These are phyloP conservation scores for Porites lobata DNA, from an alignment of 92 coral and sea anemone species.

Conservation along the genomic window DNA sequence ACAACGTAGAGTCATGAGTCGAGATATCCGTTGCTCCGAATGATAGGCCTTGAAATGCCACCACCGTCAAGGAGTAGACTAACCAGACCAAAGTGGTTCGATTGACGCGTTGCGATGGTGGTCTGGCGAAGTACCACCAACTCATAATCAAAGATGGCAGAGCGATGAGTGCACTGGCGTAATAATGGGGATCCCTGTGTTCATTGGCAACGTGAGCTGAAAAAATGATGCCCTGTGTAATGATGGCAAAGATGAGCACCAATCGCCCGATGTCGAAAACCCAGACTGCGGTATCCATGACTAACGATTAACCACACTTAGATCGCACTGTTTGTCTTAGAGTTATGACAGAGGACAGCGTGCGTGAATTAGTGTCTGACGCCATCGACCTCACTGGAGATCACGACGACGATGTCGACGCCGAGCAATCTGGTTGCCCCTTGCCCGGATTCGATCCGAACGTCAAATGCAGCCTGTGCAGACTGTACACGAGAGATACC, in stretches of 20 bases:
- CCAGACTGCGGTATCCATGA: too few relatives aligned
- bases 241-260: background rate
- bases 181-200: background rate
- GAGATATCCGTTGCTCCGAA: background rate
- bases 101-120: background rate
- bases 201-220: constrained; percentile 3
- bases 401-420: too few relatives aligned
- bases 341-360: background rate
- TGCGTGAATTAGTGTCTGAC: background rate
- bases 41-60: background rate
- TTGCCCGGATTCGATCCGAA: constrained; percentile 9
- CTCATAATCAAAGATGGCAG: background rate
- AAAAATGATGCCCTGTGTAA: constrained; percentile 6
- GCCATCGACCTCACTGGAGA: background rate
- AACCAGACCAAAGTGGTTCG: constrained; percentile 9
- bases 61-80: constrained; percentile 1
- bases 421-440: background rate
- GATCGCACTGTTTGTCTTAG: too few relatives aligned
- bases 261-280: constrained; percentile 10
- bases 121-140: constrained; percentile 18
- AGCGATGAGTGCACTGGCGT: background rate
- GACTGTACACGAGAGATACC: background rate
- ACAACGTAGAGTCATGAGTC: background rate
- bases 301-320: background rate
- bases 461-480: background rate